A percentile compares a stretch with the other conserved stretches of the same genome.
These are phyloP conservation scores for Pegea sp. DNA, from an alignment of 23 tunicate genomes.

Conservation along the genomic window DNA sequence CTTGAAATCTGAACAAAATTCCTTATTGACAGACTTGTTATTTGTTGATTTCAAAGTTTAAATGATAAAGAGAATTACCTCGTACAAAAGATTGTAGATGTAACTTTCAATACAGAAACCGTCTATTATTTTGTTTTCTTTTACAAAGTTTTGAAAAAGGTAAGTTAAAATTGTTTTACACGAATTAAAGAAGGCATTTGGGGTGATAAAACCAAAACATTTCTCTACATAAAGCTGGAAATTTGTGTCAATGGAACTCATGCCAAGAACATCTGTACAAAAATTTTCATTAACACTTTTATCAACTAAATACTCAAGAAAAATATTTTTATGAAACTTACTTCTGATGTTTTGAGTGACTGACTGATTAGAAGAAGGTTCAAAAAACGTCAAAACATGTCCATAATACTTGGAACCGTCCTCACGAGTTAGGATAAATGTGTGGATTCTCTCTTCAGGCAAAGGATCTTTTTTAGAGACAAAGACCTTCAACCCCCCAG, in stretches of 20 bases:
- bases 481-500: slow-evolving; percentile 24
- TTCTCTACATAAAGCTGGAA: slow-evolving; percentile 13
- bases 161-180: slow-evolving; percentile 39
- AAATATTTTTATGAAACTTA: slow-evolving; percentile 1
- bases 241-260: neutral
- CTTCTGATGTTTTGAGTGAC: slow-evolving; percentile 1
- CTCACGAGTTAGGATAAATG: slow-evolving; percentile 53
- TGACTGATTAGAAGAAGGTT: slow-evolving; percentile 7
- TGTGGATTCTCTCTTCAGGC: slow-evolving; percentile 20
- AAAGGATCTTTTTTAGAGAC: slow-evolving; percentile 5
- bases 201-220: slow-evolving; percentile 58
- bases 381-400: slow-evolving; percentile 60
- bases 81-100: slow-evolving; percentile 71
- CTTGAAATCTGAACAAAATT: too few relatives aligned
- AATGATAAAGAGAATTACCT: slow-evolving; percentile 6
- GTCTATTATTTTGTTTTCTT: neutral
- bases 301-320: neutral
- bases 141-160: slow-evolving; percentile 26
- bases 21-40: too few relatives aligned
- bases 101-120: slow-evolving; percentile 46
- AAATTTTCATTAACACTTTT: neutral
- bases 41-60: neutral
- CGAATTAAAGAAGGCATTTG: slow-evolving; percentile 29
- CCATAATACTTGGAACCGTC: slow-evolving; percentile 41
- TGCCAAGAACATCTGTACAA: too few relatives aligned